phyloP scores from a whole-genome alignment of 2,113 vertebrate species.

The Campylomormyrus numenius region DNA sequence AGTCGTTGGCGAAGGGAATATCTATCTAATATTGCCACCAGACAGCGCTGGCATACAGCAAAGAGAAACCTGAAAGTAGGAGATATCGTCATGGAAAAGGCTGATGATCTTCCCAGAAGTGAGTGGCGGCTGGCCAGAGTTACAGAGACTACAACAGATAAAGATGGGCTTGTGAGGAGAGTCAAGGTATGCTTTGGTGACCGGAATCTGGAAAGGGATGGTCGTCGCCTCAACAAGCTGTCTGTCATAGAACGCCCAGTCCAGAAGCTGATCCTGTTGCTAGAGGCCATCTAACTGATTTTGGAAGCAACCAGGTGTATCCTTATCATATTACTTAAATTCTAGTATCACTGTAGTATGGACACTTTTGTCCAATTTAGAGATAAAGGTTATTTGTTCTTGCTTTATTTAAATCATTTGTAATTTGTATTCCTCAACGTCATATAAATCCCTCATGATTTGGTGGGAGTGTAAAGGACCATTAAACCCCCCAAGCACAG shows the following conservation, averaged over 20 bases:
- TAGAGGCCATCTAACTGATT: background rate
- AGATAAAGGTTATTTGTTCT: too few relatives aligned
- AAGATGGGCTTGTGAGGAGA: background rate
- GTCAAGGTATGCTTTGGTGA: background rate
- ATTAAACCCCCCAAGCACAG: too few relatives aligned
- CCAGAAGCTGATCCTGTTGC: background rate
- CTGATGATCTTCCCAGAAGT: background rate
- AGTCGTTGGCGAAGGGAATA: conserved; percentile 16
- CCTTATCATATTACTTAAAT: too few relatives aligned
- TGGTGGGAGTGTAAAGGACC: too few relatives aligned
- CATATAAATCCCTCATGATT: too few relatives aligned
- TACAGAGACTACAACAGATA: background rate
- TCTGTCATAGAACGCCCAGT: background rate
- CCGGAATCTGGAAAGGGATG: background rate
- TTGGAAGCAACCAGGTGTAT: too few relatives aligned
- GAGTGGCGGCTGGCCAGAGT: background rate
- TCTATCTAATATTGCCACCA: conserved; percentile 15
- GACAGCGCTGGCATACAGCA: background rate
- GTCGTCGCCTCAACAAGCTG: background rate
- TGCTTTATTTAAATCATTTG: too few relatives aligned
- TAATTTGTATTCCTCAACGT: too few relatives aligned
- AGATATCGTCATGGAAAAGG: background rate
- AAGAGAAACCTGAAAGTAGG: background rate
- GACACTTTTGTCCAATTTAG: too few relatives aligned
- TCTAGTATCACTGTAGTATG: too few relatives aligned